Base-by-base conservation (phyloP, 2,888 invertebrate genomes). In the Lithophane semibrunnea region DNA sequence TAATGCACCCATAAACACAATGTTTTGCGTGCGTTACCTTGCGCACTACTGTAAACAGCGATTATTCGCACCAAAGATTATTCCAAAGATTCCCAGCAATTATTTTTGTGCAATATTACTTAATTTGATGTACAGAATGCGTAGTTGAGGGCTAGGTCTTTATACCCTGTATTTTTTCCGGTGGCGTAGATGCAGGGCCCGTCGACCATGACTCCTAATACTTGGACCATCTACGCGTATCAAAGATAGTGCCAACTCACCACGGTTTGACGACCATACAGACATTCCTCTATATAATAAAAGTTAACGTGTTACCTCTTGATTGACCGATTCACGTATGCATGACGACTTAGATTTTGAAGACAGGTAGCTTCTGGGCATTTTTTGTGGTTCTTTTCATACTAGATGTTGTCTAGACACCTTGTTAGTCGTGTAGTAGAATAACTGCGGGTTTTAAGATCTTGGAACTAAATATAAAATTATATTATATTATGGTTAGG, bases 251-350 rank as follows among this genome's bases (percentile, higher is more conserved):
- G 94, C 94, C 90, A 92, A 94, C 94, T 95, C 95, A 95, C 90
- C 86, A 88, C 88, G 92, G 91, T 92, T 93, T 93, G 88, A 82
- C 92, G 92, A 91, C 88, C 76, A 77, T 72, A 79, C 83, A 47
- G 86, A 88, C 90, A 90, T 92, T 91, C 90, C 89, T 92, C 88
- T 90, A 86, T 86, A 90, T 88, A 90, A 91, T 90, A 92, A 91
- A 91, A 92, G 90, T 89, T 92, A 92, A 93, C 90, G 92, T 92
- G 93, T 92, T 92, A 89, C 81, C 88, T 91, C 91, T 92, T 94
- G 95, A 94, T 95, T 95, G 92, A 94, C 91, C 93, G 93, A 95
- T 95, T 94, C 95, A 94, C 90, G 89, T 88, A 89, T 89, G 88
- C 88, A 92, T 92, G 89, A 92, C 83, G 87, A 69, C 75, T 77